A percentile compares a stretch with the other conserved stretches of the same genome.
Evolutionary conservation across 2,888 invertebrate species (phyloP).

Genomic region (Polydrusus tereticollis): DNA sequence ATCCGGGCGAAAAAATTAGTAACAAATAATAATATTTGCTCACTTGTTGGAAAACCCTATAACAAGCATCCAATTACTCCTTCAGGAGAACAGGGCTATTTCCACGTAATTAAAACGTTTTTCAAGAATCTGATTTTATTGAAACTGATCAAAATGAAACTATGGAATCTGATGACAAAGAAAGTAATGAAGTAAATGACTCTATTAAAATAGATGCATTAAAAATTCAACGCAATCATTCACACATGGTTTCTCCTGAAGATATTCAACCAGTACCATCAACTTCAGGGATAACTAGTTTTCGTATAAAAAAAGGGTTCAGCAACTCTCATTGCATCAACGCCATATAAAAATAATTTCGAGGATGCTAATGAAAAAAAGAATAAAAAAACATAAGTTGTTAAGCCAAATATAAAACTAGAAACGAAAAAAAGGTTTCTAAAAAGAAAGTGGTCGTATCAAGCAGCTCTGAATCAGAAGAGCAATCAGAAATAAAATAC

Average conservation of each 20-base stretch:
- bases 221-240: not conserved
- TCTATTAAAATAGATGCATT: not conserved
- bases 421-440: not conserved
- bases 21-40: not conserved
- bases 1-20: slow-evolving; percentile 8
- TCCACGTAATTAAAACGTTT: slow-evolving; percentile 3
- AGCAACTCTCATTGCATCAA: slow-evolving; percentile 6
- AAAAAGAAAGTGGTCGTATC: not conserved
- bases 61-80: not conserved
- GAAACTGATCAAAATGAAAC: not conserved
- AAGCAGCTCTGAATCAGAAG: too few species aligned
- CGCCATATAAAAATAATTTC: not conserved
- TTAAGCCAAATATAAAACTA: not conserved
- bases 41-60: not conserved
- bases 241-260: not conserved
- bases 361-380: slow-evolving; percentile 3
- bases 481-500: too few species aligned
- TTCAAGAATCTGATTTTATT: not conserved
- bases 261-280: slow-evolving; percentile 7
- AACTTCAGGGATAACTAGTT: not conserved
- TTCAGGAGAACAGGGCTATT: slow-evolving; percentile 1
- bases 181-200: not conserved
- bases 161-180: not conserved
- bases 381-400: not conserved
- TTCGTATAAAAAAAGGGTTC: not conserved